phyloP scores from a whole-genome alignment of 2,888 invertebrate genomes.

The Rhingia rostrata region DNA sequence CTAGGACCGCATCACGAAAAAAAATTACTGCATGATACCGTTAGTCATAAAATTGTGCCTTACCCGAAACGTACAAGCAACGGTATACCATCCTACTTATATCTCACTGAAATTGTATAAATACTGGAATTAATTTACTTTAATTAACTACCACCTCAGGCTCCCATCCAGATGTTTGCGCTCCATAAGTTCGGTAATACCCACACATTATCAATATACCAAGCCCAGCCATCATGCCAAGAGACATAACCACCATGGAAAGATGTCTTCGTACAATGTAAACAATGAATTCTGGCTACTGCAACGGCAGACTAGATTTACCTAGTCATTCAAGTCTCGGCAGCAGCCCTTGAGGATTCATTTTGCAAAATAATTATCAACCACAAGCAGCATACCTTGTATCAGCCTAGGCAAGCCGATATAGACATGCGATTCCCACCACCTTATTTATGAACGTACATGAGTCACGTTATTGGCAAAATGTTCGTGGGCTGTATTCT shows the following conservation, averaged over 20 bases:
- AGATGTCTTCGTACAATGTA: constrained; percentile 20
- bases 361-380: constrained; percentile 45
- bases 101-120: too few species aligned
- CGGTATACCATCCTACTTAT: too few species aligned
- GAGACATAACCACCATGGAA: not conserved
- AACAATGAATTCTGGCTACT: constrained; percentile 19
- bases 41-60: too few species aligned
- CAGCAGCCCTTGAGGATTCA: constrained; percentile 25
- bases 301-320: not conserved
- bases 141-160: not conserved
- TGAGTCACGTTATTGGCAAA: constrained; percentile 31
- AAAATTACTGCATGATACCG: too few species aligned
- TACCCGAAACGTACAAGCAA: too few species aligned
- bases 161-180: not conserved
- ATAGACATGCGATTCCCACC: not conserved
- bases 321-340: not conserved
- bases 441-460: constrained; percentile 9
- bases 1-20: too few species aligned
- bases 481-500: constrained; percentile 4
- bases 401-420: not conserved
- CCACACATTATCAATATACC: not conserved
- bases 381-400: constrained; percentile 2
- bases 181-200: not conserved
- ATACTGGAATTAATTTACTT: too few species aligned
- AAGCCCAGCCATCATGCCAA: not conserved